These are phyloP conservation scores for Myathropa florea DNA, from an alignment of 2,888 invertebrate genomes.

Conservation along the genomic window DNA sequence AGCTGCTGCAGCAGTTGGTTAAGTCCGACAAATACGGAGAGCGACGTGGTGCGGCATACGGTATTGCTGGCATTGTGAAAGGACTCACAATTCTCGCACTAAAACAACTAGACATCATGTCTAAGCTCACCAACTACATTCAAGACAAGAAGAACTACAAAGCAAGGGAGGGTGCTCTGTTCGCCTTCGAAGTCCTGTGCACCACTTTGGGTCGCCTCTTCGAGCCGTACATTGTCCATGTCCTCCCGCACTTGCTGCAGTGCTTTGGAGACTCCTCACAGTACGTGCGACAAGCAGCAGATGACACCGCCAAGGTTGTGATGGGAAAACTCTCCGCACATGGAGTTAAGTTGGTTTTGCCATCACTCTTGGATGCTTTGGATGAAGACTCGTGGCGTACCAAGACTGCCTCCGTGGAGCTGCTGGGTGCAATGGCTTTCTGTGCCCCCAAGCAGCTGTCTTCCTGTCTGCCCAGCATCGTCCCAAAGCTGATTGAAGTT, in stretches of 20 bases:
- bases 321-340: slow-evolving; percentile 97
- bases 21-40: slow-evolving; percentile 95
- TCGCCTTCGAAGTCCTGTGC: slow-evolving; percentile 98
- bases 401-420: slow-evolving; percentile 96
- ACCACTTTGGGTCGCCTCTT: slow-evolving; percentile 94
- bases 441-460: slow-evolving; percentile 99
- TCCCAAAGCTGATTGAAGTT: slow-evolving; percentile 98
- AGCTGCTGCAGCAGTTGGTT: slow-evolving; percentile 91
- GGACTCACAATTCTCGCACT: slow-evolving; percentile 97
- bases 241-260: slow-evolving; percentile 94
- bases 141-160: slow-evolving; percentile 98
- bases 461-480: slow-evolving; percentile 98
- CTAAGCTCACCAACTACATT: slow-evolving; percentile 93
- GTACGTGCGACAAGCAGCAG: slow-evolving; percentile 97
- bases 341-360: slow-evolving; percentile 98
- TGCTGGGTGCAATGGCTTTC: slow-evolving; percentile 98
- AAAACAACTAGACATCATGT: slow-evolving; percentile 98
- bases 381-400: slow-evolving; percentile 99
- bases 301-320: slow-evolving; percentile 97
- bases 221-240: slow-evolving; percentile 99
- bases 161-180: slow-evolving; percentile 96
- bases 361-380: slow-evolving; percentile 94
- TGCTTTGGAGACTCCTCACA: slow-evolving; percentile 98
- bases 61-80: slow-evolving; percentile 97
- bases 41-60: slow-evolving; percentile 96